Evolutionary conservation across 2,888 invertebrate genomes (phyloP).

Genomic region (Cordilura impudica): DNA sequence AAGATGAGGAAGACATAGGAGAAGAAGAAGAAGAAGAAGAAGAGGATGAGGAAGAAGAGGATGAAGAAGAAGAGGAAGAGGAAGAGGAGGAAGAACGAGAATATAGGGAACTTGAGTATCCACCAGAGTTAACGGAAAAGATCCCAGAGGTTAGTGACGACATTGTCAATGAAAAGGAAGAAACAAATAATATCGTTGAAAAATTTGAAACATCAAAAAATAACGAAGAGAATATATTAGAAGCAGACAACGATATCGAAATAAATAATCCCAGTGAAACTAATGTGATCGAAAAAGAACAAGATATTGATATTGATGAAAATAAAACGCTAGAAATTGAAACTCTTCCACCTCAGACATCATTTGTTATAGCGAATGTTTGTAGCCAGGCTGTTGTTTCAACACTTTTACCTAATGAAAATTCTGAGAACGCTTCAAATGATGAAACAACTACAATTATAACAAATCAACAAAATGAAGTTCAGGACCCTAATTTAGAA

Average conservation of each 20-base stretch:
- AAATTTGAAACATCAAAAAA: too few relatives aligned
- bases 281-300: too few relatives aligned
- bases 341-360: not conserved
- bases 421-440: not conserved
- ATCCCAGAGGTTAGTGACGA: constrained; percentile 2
- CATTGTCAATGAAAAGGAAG: constrained; percentile 40
- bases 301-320: not conserved
- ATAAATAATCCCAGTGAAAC: too few relatives aligned
- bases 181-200: not conserved
- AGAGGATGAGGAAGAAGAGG: constrained; percentile 47
- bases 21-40: constrained; percentile 57
- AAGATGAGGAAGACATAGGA: constrained; percentile 50
- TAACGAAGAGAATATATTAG: too few relatives aligned
- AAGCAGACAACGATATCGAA: too few relatives aligned
- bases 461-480: too few relatives aligned
- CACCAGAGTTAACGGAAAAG: constrained; percentile 27
- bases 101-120: constrained; percentile 54
- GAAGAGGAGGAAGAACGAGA: constrained; percentile 63
- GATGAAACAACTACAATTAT: too few relatives aligned
- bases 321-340: constrained; percentile 50
- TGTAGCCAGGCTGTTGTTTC: constrained; percentile 65
- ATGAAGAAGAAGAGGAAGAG: constrained; percentile 52
- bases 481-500: not conserved
- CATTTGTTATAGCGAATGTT: constrained; percentile 69
- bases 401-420: not conserved